These are phyloP conservation scores for Siderastrea siderea DNA, from an alignment of 92 coral and sea anemone species.

Conservation along the genomic window DNA sequence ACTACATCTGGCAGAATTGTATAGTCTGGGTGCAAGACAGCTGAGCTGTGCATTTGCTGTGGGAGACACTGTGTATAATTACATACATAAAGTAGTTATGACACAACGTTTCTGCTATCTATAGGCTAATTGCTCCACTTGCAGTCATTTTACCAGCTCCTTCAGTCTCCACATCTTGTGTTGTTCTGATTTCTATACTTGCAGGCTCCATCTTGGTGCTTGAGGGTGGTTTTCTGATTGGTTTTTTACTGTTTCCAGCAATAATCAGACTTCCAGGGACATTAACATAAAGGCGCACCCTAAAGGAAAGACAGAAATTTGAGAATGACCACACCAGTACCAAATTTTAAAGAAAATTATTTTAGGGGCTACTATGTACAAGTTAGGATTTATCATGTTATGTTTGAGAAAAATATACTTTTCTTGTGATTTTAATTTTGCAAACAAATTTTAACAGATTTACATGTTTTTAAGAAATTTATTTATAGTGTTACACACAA, in stretches of 20 bases:
- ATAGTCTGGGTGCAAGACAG: background rate
- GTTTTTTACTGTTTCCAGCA: slow-evolving; percentile 76
- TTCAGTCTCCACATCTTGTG: slow-evolving; percentile 19
- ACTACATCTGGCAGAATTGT: too few relatives aligned
- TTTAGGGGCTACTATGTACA: background rate
- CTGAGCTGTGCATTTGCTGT: background rate
- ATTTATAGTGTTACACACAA: too few relatives aligned
- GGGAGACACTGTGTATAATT: background rate
- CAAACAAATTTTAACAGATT: too few relatives aligned
- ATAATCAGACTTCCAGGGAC: slow-evolving; percentile 84
- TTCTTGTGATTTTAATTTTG: too few relatives aligned
- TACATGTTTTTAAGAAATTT: too few relatives aligned
- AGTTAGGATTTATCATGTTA: background rate
- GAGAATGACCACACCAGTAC: background rate
- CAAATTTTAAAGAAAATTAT: background rate
- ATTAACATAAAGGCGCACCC: slow-evolving; percentile 78
- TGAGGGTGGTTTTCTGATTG: slow-evolving; percentile 73
- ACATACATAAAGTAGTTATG: too few relatives aligned
- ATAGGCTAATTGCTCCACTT: slow-evolving; percentile 61
- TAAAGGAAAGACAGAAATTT: slow-evolving; percentile 5
- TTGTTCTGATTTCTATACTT: slow-evolving; percentile 43
- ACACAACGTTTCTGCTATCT: background rate
- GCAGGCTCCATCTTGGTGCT: slow-evolving; percentile 70
- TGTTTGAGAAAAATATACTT: too few relatives aligned
- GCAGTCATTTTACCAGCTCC: slow-evolving; percentile 37